Evolutionary conservation across 1,140 invertebrate genomes (phyloP), one percentile per base, ranked within the genome.

Genomic region (Ceratitis capitata): DNA sequence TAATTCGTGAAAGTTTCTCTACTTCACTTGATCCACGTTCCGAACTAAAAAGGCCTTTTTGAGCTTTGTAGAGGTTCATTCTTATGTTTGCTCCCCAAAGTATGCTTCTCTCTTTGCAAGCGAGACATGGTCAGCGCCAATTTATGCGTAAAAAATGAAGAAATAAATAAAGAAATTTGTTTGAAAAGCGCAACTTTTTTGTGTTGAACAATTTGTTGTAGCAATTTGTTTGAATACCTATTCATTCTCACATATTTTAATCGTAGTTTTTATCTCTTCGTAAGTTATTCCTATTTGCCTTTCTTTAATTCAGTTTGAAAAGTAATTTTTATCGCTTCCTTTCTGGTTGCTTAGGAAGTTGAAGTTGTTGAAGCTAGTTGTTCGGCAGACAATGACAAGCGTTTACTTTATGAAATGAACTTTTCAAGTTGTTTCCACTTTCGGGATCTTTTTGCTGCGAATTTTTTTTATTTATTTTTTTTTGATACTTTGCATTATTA

Each of bases 211-310:
- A 69, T 69, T 69, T 69, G 64, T 39, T 69, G 64, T 69, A 39
- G 39, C 64, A 69, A 69, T 69, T 69, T 69, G 29, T 69, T 69
- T 39, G 64, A 69, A 42, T 69, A 35, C 64, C 19, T 14, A 69
- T 69, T 32, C 32, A 19, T 35, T 69, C 35, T 42, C 14, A 19
- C 64, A 69, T 35, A 35, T 69, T 69, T 69, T 69, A 19, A 69
- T 69, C 35, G 29, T 69, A 69, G 64, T 69, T 69, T 69, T 69
- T 39, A 19, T 69, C 64, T 69, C 32, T 39, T 39, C 14, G 9
- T 32, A 39, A 69, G 14, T 42, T 69, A 69, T 39, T 69, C 64
- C 64, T 32, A 42, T 42, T 69, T 69, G 32, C 32, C 35, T 69
- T 69, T 69, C 64, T 69, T 69, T 39, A 16, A 69, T 69, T 69